These are phyloP conservation scores for Mystacornis crossleyi DNA, from an alignment of 2,113 vertebrate species.

Conservation along the genomic window DNA sequence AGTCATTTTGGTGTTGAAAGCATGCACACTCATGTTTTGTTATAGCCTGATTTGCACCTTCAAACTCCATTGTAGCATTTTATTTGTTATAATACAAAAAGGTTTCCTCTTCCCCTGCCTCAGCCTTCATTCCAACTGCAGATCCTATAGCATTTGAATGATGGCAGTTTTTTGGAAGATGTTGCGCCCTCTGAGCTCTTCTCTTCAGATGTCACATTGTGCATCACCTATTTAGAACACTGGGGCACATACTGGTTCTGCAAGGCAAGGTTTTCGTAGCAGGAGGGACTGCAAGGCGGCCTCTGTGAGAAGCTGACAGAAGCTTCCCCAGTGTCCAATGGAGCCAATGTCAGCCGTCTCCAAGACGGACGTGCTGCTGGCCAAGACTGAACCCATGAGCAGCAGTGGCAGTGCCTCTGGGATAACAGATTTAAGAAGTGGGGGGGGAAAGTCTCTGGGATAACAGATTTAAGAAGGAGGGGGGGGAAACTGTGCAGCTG, in stretches of 20 bases:
- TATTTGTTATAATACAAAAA: neutral
- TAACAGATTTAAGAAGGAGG: neutral
- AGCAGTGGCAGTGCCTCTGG: neutral
- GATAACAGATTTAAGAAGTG: neutral
- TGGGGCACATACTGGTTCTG: neutral
- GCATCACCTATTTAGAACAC: neutral
- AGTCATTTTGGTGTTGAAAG: constrained; percentile 59
- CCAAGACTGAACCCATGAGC: neutral
- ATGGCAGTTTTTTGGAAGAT: neutral
- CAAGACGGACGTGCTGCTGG: no score
- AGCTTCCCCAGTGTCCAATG: neutral
- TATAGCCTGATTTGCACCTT: constrained; percentile 45
- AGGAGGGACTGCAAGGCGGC: neutral
- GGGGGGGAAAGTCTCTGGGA: neutral
- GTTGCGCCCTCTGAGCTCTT: neutral
- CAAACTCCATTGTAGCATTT: neutral
- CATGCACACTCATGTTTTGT: constrained; percentile 18
- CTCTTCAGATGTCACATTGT: neutral
- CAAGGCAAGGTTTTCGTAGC: neutral
- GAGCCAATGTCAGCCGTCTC: neutral
- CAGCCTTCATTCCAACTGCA: neutral
- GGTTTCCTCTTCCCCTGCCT: neutral
- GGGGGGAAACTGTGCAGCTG: accelerated
- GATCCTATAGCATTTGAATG: neutral
- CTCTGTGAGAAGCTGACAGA: neutral